Base-by-base conservation (phyloP, 2,113 vertebrate species). In the Etia nguti region DNA sequence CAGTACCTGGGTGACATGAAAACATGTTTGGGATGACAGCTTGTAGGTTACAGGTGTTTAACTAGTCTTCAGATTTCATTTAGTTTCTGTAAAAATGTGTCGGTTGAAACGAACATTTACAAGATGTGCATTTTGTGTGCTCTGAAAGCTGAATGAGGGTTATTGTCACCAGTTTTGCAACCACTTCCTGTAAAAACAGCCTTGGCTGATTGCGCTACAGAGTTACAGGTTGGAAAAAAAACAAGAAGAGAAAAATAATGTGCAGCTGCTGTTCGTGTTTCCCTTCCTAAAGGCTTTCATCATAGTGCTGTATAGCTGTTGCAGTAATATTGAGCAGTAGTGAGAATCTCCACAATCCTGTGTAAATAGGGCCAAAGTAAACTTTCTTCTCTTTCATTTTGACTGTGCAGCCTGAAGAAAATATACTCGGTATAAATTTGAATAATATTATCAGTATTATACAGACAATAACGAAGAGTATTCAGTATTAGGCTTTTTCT, bases 181-280 rank as follows among this genome's bases (percentile, higher is more conserved):
- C 93, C 94, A 91, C 94, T 95, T 95, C 94, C 95, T 94, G 92
- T 92, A 87, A 90, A 88, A 90, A 82, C 86, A 62, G 62, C 38
- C 48, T 62, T 22, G 85, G 52, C 79, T 92, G 84, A 81, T 87
- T 90, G 86, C 89, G 22, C 79, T 82, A 79, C 48, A 73, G 31
- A 56, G 85, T 85, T 80, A 90, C 65, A 85, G 79, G 52, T 26
- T 75, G 16, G 18, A 43, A 15, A 80, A 77, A 26, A 4, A 79
- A 31, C 81, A 80, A 41, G 36, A 31, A 31, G 62, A 31, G 65
- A 38, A 73, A 82, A n/a, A 54, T 70, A 10, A 29, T 22, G 38
- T 77, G 87, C 86, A 90, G 89, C 89, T 89, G 89, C 13, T 88
- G 11, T 86, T 92, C 50, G 62, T 57, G 57, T 90, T 87, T 89